Conservation (phyloP, 2,797 vertebrate species). For the Melanogrammus aeglefinus region DNA sequence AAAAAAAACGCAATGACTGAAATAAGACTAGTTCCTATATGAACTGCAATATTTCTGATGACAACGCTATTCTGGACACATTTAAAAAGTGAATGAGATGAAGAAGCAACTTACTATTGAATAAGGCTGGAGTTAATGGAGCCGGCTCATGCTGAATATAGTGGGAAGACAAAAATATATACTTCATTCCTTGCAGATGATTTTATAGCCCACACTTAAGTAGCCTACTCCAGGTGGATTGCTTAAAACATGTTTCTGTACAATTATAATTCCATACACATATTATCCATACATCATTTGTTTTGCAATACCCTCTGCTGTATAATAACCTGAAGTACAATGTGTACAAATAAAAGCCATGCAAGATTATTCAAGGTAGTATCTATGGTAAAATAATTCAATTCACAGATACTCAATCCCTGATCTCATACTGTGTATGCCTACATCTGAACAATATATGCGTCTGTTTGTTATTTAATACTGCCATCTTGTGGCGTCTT, state of each 20-base stretch:
- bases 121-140: not conserved
- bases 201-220: not conserved
- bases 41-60: not conserved
- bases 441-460: not conserved
- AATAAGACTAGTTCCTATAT: too few species aligned
- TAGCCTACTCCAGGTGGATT: not conserved
- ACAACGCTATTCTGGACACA: not conserved
- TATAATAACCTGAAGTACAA: not conserved
- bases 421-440: too few species aligned
- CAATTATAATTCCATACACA: too few species aligned
- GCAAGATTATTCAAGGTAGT: not conserved
- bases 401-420: not conserved
- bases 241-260: too few species aligned
- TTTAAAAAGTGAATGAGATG: not conserved
- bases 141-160: not conserved
- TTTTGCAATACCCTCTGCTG: not conserved
- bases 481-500: not conserved
- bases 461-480: not conserved
- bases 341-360: not conserved
- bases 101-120: not conserved
- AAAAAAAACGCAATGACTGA: too few species aligned
- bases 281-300: not conserved
- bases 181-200: too few species aligned
- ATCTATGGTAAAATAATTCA: not conserved
- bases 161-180: not conserved